A percentile compares a stretch with the other conserved stretches of the same genome.
phyloP scores from a whole-genome alignment of 2,113 vertebrate species.

The Micromys minutus region DNA sequence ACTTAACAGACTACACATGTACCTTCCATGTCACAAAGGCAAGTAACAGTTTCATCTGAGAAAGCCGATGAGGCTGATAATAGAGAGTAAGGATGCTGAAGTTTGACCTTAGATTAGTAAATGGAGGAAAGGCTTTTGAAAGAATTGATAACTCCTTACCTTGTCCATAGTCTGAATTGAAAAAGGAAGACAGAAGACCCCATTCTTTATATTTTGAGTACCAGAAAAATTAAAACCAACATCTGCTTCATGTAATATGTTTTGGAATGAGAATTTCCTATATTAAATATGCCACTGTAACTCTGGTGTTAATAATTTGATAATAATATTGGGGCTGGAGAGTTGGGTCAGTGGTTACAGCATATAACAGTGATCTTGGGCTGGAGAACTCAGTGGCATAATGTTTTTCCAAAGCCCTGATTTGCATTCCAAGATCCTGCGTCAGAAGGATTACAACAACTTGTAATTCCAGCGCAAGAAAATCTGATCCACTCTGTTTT shows the following conservation, averaged over 20 bases:
- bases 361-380: background rate
- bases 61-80: background rate
- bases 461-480: too few species aligned
- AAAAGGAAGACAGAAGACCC: background rate
- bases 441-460: background rate
- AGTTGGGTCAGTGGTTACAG: background rate
- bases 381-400: background rate
- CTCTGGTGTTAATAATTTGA: background rate
- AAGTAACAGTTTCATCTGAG: background rate
- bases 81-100: background rate
- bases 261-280: background rate
- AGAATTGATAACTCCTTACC: background rate
- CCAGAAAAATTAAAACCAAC: constrained; percentile 5
- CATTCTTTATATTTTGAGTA: background rate
- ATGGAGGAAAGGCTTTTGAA: background rate
- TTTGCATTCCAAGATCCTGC: background rate
- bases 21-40: background rate
- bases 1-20: background rate
- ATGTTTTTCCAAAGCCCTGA: background rate
- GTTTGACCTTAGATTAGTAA: background rate
- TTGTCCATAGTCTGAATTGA: background rate
- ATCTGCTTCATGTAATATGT: background rate
- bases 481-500: background rate
- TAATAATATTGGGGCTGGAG: background rate
- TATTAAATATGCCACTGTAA: background rate